Percentiles rank a stretch among this genome's conserved stretches.
Evolutionary conservation across 1,140 invertebrate species (phyloP).

Genomic region (Tribolium madens): DNA sequence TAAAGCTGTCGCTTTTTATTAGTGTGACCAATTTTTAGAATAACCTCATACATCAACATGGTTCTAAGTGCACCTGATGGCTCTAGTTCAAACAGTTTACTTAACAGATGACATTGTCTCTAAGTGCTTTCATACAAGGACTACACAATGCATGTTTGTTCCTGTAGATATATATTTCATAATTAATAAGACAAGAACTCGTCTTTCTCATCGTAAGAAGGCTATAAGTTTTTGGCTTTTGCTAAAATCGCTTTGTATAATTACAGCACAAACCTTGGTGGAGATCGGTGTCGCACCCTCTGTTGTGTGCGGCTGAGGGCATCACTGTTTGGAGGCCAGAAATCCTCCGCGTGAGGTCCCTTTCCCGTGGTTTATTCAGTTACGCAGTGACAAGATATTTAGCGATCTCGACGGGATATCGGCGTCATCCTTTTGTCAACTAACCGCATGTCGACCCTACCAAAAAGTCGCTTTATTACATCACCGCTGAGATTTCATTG

Average conservation of each 20-base stretch:
- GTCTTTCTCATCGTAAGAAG: too few relatives aligned
- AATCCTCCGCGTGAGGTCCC: slow-evolving; percentile 29
- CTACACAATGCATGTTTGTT: not conserved
- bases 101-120: slow-evolving; percentile 11
- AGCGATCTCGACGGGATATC: slow-evolving; percentile 33
- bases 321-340: not conserved
- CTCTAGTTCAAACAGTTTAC: slow-evolving; percentile 7
- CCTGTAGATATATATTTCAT: not conserved
- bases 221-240: too few relatives aligned
- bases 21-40: slow-evolving; percentile 27
- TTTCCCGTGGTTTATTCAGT: slow-evolving; percentile 41
- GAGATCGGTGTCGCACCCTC: not conserved
- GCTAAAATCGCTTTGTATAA: not conserved
- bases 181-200: too few relatives aligned
- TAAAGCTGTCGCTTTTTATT: slow-evolving; percentile 5
- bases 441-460: slow-evolving; percentile 37
- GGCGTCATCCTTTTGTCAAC: slow-evolving; percentile 39
- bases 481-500: slow-evolving; percentile 19
- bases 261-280: not conserved
- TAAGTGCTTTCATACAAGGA: not conserved
- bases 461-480: slow-evolving; percentile 34
- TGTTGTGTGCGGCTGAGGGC: not conserved
- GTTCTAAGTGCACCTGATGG: slow-evolving; percentile 27
- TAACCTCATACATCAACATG: slow-evolving; percentile 29
- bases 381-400: slow-evolving; percentile 43